A percentile compares a stretch with the other conserved stretches of the same genome.
phyloP scores from a whole-genome alignment of 1,140 invertebrate species.

The Pseudoatta argentina region DNA sequence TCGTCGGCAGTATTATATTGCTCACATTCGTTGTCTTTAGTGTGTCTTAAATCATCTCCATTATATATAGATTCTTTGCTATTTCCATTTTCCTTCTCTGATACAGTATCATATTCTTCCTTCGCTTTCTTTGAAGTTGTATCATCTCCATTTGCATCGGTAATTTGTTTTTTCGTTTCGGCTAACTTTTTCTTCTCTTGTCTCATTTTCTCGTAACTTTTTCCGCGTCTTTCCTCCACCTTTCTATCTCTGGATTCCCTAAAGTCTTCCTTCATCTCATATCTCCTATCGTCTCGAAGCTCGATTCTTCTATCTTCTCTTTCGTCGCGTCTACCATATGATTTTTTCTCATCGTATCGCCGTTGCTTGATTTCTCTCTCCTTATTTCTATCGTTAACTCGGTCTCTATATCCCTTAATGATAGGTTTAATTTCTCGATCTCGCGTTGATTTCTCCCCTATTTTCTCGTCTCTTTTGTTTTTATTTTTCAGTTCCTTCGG shows the following conservation, averaged over 20 bases:
- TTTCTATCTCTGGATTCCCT: conserved; percentile 78
- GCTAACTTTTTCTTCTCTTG: conserved; percentile 83
- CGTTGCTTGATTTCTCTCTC: conserved; percentile 85
- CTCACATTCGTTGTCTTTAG: conserved; percentile 35
- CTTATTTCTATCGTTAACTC: conserved; percentile 82
- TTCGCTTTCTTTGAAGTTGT: conserved; percentile 59
- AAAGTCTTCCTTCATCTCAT: conserved; percentile 79
- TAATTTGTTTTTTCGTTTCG: conserved; percentile 81
- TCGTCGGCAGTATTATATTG: conserved; percentile 46
- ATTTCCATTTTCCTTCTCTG: conserved; percentile 53
- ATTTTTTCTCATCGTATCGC: conserved; percentile 85
- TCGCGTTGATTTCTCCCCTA: conserved; percentile 79
- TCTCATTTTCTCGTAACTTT: conserved; percentile 86
- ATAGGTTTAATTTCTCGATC: conserved; percentile 80
- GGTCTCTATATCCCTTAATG: conserved; percentile 82
- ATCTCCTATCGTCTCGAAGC: conserved; percentile 76
- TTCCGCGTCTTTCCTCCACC: conserved; percentile 82
- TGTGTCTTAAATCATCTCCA: conserved; percentile 50
- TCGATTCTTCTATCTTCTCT: conserved; percentile 77
- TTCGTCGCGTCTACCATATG: conserved; percentile 75
- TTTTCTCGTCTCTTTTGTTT: conserved; percentile 83
- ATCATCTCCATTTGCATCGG: conserved; percentile 67
- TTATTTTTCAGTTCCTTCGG: conserved; percentile 82
- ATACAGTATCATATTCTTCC: conserved; percentile 58
- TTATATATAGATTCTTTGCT: conserved; percentile 54